phyloP scores from a whole-genome alignment of 2,113 vertebrate genomes.

The Sarotherodon lohbergeri region DNA sequence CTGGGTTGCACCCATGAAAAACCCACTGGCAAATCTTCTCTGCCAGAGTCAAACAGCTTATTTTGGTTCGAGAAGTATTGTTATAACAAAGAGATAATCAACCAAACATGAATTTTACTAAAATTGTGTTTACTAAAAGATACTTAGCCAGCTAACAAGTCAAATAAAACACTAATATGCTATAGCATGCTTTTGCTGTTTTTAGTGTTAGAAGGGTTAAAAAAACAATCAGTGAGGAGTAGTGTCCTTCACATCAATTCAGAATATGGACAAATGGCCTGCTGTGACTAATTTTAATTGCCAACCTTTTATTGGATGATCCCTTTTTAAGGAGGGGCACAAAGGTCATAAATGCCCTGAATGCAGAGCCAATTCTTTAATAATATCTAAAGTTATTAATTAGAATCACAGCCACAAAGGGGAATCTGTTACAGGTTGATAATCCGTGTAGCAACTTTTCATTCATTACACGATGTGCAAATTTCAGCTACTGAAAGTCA shows the following conservation, averaged over 20 bases:
- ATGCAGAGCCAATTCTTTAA: neutral
- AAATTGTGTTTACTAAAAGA: neutral
- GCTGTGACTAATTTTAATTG: neutral
- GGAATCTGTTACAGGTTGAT: neutral
- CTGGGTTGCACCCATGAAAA: neutral
- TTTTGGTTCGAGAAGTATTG: neutral
- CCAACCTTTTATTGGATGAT: neutral
- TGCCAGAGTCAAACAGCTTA: neutral
- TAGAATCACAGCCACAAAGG: neutral
- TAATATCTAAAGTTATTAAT: neutral
- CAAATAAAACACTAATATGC: neutral
- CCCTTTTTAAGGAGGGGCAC: neutral
- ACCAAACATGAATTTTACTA: neutral
- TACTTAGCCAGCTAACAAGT: neutral
- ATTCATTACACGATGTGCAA: neutral
- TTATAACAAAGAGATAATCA: neutral
- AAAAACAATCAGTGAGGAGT: no score
- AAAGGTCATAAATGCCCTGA: neutral
- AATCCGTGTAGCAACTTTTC: neutral
- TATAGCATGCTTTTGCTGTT: neutral
- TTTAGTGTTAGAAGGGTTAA: neutral
- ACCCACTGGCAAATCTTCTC: neutral
- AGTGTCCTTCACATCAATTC: neutral
- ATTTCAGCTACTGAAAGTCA: neutral
- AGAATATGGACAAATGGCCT: neutral